Percentiles rank a stretch among this genome's conserved stretches.
Conservation (phyloP, 2,888 invertebrate species). For the Ormyrus labotus region DNA sequence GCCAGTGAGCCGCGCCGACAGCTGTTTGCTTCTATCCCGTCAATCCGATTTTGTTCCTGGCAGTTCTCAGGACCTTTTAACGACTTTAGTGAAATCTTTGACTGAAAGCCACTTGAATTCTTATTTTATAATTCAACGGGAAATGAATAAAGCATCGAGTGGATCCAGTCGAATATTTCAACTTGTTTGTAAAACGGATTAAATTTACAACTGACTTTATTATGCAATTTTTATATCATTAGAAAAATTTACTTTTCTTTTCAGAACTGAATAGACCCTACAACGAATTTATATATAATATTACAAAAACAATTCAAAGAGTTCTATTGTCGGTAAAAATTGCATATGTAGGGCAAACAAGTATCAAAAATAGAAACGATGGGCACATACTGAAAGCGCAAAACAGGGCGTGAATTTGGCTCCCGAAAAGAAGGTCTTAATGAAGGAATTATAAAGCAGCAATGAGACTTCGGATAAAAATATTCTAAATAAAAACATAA, state of each 20-base stretch:
- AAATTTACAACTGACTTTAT: neutral
- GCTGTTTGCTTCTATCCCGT: neutral
- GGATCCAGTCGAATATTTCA: too few relatives aligned
- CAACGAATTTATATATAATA: too few relatives aligned
- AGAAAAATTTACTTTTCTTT: neutral
- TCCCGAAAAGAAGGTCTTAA: constrained; percentile 22
- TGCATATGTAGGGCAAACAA: too few relatives aligned
- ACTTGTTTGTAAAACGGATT: too few relatives aligned
- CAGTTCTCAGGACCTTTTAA: constrained; percentile 26
- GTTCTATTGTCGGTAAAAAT: neutral
- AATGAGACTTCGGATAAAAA: constrained; percentile 16
- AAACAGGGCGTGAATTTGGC: constrained; percentile 19
- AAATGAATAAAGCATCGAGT: too few relatives aligned
- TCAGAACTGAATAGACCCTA: too few relatives aligned
- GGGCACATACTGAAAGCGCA: neutral
- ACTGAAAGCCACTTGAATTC: constrained; percentile 13
- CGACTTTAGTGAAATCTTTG: constrained; percentile 20
- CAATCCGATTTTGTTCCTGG: constrained; percentile 31
- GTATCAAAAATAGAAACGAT: constrained; percentile 19
- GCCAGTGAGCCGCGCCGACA: neutral
- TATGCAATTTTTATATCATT: neutral
- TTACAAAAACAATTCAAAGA: neutral
- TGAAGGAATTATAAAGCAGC: constrained; percentile 10
- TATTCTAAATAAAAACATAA: neutral
- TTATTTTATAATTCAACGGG: too few relatives aligned